Percentiles rank a stretch among this genome's conserved stretches.
Evolutionary conservation across 2,797 vertebrate species (phyloP).

Genomic region (Champsocephalus gunnari): DNA sequence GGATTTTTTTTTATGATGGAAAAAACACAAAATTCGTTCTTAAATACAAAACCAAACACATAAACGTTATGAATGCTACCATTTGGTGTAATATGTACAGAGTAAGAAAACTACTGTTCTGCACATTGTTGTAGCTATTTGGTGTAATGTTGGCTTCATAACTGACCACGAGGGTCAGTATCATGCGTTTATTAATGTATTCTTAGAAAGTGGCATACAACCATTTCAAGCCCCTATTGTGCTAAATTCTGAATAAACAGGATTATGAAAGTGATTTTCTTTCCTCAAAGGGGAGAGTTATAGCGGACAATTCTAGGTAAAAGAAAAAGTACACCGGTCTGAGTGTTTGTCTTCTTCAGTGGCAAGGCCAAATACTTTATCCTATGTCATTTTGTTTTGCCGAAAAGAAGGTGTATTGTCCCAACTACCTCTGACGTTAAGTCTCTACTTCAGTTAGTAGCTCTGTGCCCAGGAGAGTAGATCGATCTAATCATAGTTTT

Average conservation of each 20-base stretch:
- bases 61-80: too few relatives aligned
- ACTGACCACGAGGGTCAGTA: too few relatives aligned
- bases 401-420: not conserved
- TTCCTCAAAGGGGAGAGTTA: not conserved
- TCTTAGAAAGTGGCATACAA: too few relatives aligned
- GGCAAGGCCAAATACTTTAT: not conserved
- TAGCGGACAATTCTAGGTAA: not conserved
- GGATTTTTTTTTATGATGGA: not conserved
- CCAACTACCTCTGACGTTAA: not conserved
- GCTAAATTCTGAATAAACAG: not conserved
- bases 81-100: too few relatives aligned
- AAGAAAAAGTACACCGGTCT: not conserved
- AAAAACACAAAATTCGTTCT: not conserved
- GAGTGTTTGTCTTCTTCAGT: constrained; percentile 3
- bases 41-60: not conserved
- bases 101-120: too few relatives aligned
- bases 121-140: too few relatives aligned
- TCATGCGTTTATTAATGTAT: too few relatives aligned
- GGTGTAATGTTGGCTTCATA: too few relatives aligned
- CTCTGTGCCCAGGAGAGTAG: not conserved
- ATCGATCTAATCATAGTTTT: not conserved
- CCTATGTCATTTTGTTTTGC: not conserved
- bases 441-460: constrained; percentile 4
- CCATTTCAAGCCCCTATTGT: too few relatives aligned
- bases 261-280: not conserved